Conservation (phyloP, 1,140 invertebrate species). For the Drosophila santomea region DNA sequence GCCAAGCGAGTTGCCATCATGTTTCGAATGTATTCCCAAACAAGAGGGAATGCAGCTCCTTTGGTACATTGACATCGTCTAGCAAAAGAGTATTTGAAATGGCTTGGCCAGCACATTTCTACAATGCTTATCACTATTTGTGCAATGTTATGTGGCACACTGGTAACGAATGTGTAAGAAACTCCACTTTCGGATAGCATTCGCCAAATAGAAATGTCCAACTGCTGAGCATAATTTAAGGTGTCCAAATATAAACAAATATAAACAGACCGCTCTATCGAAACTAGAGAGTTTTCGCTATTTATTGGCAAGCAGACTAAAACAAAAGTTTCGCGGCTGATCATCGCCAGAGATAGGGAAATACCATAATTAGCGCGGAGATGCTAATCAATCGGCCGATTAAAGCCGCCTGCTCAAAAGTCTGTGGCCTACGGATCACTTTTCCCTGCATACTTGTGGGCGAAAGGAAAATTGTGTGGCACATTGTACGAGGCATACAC, state of each 20-base stretch:
- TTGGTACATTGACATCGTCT: too few relatives aligned
- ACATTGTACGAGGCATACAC: conserved; percentile 5
- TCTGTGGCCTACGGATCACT: not conserved
- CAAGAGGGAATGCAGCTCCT: too few relatives aligned
- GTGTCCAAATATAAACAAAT: conserved; percentile 2
- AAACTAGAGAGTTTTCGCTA: conserved; percentile 5
- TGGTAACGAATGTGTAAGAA: not conserved
- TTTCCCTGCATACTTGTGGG: conserved; percentile 23
- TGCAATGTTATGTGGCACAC: too few relatives aligned
- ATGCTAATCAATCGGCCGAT: conserved; percentile 28
- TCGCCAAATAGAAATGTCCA: not conserved
- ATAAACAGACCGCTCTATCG: not conserved
- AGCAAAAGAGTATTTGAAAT: too few relatives aligned
- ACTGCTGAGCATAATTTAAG: not conserved
- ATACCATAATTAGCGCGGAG: conserved; percentile 19
- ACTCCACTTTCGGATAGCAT: too few relatives aligned
- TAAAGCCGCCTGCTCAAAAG: not conserved
- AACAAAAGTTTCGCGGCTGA: conserved; percentile 1
- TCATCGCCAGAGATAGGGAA: not conserved
- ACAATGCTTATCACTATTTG: too few relatives aligned
- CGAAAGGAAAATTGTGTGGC: not conserved
- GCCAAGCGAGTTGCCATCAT: not conserved
- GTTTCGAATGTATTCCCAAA: too few relatives aligned
- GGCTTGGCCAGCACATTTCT: too few relatives aligned
- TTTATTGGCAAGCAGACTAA: not conserved